Conservation (phyloP, 2,113 vertebrate genomes). For the Bos indicus region DNA sequence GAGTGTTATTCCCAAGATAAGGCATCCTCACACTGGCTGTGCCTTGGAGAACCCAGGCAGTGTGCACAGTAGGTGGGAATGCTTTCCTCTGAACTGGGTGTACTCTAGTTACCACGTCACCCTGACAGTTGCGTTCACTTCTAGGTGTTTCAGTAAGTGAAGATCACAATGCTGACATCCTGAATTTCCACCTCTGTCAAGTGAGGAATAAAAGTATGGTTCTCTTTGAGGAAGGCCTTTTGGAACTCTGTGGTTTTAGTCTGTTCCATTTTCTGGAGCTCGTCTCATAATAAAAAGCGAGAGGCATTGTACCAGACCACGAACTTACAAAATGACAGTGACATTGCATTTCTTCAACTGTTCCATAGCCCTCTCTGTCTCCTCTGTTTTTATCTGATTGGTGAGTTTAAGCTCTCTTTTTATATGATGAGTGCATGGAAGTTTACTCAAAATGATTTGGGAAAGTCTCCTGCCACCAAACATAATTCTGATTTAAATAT, state of each 20-base stretch:
- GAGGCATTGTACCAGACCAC: not conserved
- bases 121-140: not conserved
- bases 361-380: not conserved
- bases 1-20: not conserved
- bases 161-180: constrained; percentile 27
- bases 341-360: not conserved
- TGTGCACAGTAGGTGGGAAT: not conserved
- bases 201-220: not conserved
- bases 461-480: not conserved
- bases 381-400: not conserved
- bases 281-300: not conserved
- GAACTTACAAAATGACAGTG: not conserved
- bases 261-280: not conserved
- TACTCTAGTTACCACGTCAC: not conserved
- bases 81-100: not conserved
- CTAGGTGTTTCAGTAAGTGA: not conserved
- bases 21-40: not conserved
- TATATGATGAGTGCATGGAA: not conserved
- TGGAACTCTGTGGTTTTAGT: not conserved
- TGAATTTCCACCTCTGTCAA: constrained; percentile 8
- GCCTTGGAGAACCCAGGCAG: not conserved
- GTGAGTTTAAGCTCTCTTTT: not conserved
- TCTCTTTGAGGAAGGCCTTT: constrained; percentile 16
- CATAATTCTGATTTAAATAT: not conserved
- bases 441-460: constrained; percentile 1